phyloP scores from a whole-genome alignment of 2,797 vertebrate species.

The Pteropus rufus region DNA sequence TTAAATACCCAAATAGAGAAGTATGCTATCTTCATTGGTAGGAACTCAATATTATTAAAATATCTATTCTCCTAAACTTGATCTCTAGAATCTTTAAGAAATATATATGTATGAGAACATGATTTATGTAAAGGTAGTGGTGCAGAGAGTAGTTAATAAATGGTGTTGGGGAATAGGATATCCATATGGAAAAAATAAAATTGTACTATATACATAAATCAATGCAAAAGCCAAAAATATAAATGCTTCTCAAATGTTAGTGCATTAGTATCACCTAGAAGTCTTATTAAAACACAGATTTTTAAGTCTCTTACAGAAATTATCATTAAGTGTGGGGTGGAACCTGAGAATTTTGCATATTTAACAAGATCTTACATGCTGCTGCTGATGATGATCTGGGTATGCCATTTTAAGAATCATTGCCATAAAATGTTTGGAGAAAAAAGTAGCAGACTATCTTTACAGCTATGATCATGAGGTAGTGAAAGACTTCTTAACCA shows the following conservation, averaged over 20 bases:
- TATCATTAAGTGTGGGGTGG: neutral
- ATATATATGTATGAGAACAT: neutral
- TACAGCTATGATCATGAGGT: neutral
- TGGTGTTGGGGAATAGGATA: neutral
- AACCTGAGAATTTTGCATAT: neutral
- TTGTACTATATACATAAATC: neutral
- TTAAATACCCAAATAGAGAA: neutral
- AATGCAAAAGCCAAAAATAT: neutral
- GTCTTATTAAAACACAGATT: neutral
- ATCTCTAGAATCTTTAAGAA: neutral
- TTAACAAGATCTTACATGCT: neutral
- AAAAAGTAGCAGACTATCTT: neutral
- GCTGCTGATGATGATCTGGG: neutral
- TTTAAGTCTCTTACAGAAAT: neutral
- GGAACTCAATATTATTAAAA: neutral
- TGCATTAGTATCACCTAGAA: neutral
- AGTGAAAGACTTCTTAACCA: neutral
- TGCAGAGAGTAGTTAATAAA: neutral
- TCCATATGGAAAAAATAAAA: neutral
- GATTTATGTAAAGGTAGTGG: neutral
- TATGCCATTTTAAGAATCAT: neutral
- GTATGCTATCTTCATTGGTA: neutral
- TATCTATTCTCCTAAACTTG: neutral
- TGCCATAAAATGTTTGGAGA: neutral
- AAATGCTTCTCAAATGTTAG: neutral